Conservation (phyloP, 2,113 vertebrate species). For the Seriola aureovittata region DNA sequence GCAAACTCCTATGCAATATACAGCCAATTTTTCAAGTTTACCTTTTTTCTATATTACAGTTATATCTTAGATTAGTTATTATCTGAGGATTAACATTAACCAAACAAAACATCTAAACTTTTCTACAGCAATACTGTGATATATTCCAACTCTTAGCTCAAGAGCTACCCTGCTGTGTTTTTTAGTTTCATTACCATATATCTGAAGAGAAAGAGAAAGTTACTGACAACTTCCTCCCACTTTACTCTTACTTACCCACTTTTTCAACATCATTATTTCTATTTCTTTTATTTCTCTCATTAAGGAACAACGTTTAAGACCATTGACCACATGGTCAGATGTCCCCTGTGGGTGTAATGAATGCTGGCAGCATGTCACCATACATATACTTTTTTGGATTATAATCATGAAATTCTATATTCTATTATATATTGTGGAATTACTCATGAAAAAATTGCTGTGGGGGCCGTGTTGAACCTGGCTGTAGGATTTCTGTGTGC, state of each 20-base stretch:
- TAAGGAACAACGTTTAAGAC: not conserved
- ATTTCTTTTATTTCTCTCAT: not conserved
- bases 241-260: not conserved
- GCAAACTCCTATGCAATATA: too few species aligned
- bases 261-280: too few species aligned
- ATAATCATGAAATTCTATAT: too few species aligned
- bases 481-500: not conserved
- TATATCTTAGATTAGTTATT: too few species aligned
- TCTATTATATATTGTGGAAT: too few species aligned
- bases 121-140: too few species aligned
- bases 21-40: not conserved
- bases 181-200: not conserved
- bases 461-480: not conserved
- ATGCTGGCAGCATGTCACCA: not conserved
- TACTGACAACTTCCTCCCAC: not conserved
- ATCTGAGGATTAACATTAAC: too few species aligned
- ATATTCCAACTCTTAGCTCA: not conserved
- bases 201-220: not conserved
- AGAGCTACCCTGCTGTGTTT: not conserved
- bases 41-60: too few species aligned
- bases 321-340: not conserved
- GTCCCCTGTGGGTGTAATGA: not conserved
- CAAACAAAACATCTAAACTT: too few species aligned
- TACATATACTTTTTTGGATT: too few species aligned
- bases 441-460: too few species aligned